Evolutionary conservation across 2,888 invertebrate species (phyloP), one percentile per base, ranked within the genome.

Genomic region (Harpagoxenus sublaevis): DNA sequence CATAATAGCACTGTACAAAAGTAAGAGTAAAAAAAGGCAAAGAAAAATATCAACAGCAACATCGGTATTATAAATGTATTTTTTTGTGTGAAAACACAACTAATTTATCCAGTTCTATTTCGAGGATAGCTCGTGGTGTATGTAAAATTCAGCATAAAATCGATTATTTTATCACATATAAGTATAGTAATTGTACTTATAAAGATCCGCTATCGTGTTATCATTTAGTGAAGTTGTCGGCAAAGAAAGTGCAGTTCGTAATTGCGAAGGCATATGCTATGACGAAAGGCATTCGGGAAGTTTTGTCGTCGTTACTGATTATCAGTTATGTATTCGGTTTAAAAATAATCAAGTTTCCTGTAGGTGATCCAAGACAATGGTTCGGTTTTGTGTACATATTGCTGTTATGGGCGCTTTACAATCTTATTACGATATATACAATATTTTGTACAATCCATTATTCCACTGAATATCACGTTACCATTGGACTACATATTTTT

Each of bases 121-220:
- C 1, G 3, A 66, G 0, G 3, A 35, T 35, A 51, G 3, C 5
- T 35, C 5, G 10, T 9, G 15, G 1, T 10, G 1, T 10, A 10
- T 63, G 2, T 23, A 62, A 62, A 62, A 35, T 75, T 75, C 35
- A 75, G 3, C 1, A 48, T 3, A 51, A 51, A 18, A 63, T 75
- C 18, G 75, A 63, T 75, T 42, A 63, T 74, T 74, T 48, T 2
- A 39, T 63, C 23, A 78, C n/a, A 39, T 18, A 62, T 23, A 28
- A 65, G 12, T 42, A 51, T 39, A 28, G n/a, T 10, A 23, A 65
- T 35, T 51, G 0, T 28, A 51, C 39, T 51, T 35, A 63, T 3
- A 23, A 75, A 23, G 23, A 42, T 65, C 18, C 48, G 0, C 35
- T 48, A 63, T 51, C n/a, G 12, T 75, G 12, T 75, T n/a, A 10